Percentiles rank a stretch among this genome's conserved stretches.
Conservation (phyloP, 1,140 invertebrate genomes). For the Drosophila sp. region DNA sequence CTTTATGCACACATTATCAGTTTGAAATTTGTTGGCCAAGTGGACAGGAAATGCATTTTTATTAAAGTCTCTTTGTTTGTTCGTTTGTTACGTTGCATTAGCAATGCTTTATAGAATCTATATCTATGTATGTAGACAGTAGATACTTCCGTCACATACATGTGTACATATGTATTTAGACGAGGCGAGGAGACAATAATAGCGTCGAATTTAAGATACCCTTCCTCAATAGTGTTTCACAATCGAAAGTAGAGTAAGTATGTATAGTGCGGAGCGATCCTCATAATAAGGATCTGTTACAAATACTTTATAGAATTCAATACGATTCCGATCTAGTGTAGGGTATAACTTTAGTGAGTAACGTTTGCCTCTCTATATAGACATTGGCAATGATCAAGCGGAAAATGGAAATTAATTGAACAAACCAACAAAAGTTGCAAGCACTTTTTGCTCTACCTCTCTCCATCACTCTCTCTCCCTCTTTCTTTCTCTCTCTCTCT, state of each 20-base stretch:
- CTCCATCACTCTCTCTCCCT: not conserved
- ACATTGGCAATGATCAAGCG: conserved; percentile 57
- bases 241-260: too few relatives aligned
- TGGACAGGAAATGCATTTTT: conserved; percentile 55
- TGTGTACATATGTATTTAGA: not conserved
- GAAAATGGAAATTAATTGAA: conserved; percentile 61
- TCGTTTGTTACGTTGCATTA: conserved; percentile 1
- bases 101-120: conserved; percentile 1
- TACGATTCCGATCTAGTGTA: too few relatives aligned
- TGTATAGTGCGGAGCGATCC: too few relatives aligned
- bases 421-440: conserved; percentile 22
- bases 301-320: too few relatives aligned
- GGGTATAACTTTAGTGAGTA: not conserved
- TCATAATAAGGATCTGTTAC: too few relatives aligned
- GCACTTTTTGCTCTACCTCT: not conserved
- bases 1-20: conserved; percentile 36
- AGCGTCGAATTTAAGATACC: too few relatives aligned
- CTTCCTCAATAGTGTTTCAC: too few relatives aligned
- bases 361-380: conserved; percentile 17
- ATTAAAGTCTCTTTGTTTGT: conserved; percentile 25
- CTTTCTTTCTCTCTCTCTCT: not conserved
- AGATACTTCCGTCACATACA: not conserved
- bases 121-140: too few relatives aligned
- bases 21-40: conserved; percentile 34
- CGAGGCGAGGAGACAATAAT: too few relatives aligned